These are phyloP conservation scores for Isoperla grammatica DNA, from an alignment of 2,888 invertebrate species.

Conservation along the genomic window DNA sequence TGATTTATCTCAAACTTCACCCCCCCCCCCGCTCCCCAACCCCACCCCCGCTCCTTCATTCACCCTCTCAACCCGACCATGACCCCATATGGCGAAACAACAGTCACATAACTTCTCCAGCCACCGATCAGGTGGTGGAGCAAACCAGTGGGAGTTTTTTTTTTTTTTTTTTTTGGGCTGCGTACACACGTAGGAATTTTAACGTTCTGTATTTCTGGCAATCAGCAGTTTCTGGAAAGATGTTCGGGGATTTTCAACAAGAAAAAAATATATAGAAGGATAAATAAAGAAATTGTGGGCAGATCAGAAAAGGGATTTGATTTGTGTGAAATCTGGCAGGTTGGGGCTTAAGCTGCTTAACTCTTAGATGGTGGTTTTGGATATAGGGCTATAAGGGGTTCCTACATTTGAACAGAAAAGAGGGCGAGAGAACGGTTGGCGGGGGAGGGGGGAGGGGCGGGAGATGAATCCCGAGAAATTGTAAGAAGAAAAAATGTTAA, in stretches of 20 bases:
- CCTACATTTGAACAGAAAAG: neutral
- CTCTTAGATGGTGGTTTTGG: neutral
- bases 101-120: too few relatives aligned
- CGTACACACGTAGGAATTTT: too few relatives aligned
- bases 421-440: neutral
- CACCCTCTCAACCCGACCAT: too few relatives aligned
- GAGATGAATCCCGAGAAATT: too few relatives aligned
- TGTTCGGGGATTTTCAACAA: neutral
- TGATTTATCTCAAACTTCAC: slow-evolving; percentile 7
- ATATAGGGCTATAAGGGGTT: neutral
- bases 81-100: too few relatives aligned
- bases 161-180: too few relatives aligned
- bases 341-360: neutral
- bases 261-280: neutral
- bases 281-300: slow-evolving; percentile 6
- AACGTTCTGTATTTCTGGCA: too few relatives aligned
- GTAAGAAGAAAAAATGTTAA: too few relatives aligned
- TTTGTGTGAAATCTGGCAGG: neutral
- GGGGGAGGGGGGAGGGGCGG: too few relatives aligned
- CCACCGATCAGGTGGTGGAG: too few relatives aligned
- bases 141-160: too few relatives aligned
- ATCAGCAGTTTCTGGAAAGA: too few relatives aligned
- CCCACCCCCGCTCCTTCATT: neutral
- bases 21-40: neutral
- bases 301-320: slow-evolving; percentile 7